Percentiles rank a stretch among this genome's conserved stretches.
Evolutionary conservation across 2,113 vertebrate genomes (phyloP).

Genomic region (Corynorhinus townsendii): DNA sequence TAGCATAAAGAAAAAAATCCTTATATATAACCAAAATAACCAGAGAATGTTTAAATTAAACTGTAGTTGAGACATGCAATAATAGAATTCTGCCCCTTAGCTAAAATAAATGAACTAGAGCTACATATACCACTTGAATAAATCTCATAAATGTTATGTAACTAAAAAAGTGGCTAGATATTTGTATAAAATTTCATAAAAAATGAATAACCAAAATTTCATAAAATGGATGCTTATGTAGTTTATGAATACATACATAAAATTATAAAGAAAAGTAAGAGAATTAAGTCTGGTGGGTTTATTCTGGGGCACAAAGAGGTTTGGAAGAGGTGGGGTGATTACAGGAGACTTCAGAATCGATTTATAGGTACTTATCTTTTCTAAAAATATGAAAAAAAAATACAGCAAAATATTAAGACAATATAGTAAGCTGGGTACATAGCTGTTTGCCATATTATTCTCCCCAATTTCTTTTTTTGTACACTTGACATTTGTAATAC

Average conservation of each 20-base stretch:
- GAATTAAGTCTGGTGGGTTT: not conserved
- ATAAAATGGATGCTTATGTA: not conserved
- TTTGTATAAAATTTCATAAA: not conserved
- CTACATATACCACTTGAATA: not conserved
- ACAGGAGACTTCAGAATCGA: not conserved
- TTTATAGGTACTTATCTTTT: not conserved
- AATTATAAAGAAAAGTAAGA: not conserved
- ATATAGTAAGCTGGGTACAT: not conserved
- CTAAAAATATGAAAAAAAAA: slow-evolving; percentile 18
- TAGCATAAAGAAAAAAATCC: not conserved
- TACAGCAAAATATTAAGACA: not conserved
- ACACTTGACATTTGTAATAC: not conserved
- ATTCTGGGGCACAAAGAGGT: not conserved
- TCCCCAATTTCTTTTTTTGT: not conserved
- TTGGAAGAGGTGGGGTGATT: not conserved
- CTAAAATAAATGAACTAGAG: not conserved
- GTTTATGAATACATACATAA: not conserved
- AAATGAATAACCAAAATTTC: no score
- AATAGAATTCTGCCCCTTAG: not conserved
- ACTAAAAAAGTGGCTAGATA: not conserved
- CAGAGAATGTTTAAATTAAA: not conserved
- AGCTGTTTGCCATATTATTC: not conserved
- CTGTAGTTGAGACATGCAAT: not conserved
- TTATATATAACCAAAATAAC: not conserved
- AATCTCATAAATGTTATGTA: not conserved